Base-by-base conservation (phyloP, 2,888 invertebrate species). In the Ephialtes manifestator region DNA sequence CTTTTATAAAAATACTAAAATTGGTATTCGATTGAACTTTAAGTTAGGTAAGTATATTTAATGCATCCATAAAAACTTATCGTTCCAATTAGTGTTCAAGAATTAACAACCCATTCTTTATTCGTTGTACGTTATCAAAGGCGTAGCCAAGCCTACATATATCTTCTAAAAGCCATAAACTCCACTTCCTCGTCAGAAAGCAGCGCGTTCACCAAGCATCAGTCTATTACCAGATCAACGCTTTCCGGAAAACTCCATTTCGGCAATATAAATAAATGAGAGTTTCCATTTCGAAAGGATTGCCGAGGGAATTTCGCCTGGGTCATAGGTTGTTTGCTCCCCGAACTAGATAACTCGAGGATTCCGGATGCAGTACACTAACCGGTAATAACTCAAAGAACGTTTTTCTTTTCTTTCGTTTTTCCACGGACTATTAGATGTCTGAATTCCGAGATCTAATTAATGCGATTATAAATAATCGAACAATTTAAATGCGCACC, bases 401-500 rank as follows among this genome's bases (percentile, higher is more conserved):
- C 31, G 31, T 63, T 70, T 70, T 31, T 1, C 53, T 24, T 24
- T 58, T 63, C 53, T 70, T 31, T 1, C 53, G 35, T 24, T 58
- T 46, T 46, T 51, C 13, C 18, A n/a, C 4, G 24, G 55, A 18
- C 15, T 4, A 35, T 31, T 70, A 13, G 55, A 18, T 8, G 35
- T 11, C 20, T 20, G 35, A 15, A n/a, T n/a, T n/a, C n/a, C n/a
- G n/a, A n/a, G n/a, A n/a, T n/a, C n/a, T n/a, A n/a, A n/a, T n/a
- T n/a, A n/a, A n/a, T n/a, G n/a, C n/a, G n/a, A n/a, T n/a, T n/a
- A n/a, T n/a, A n/a, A n/a, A 65, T 31, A 63, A 78, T 70, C 35
- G 78, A 60, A 60, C 18, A 13, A 35, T 55, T 31, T 31, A 58
- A 51, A 60, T 65, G 63, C 88, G 71, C 88, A 92, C 92, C 91